Percentiles rank a stretch among this genome's conserved stretches.
These are phyloP conservation scores for Micropoecilia bifurca DNA, from an alignment of 2,797 vertebrate species.

Conservation along the genomic window DNA sequence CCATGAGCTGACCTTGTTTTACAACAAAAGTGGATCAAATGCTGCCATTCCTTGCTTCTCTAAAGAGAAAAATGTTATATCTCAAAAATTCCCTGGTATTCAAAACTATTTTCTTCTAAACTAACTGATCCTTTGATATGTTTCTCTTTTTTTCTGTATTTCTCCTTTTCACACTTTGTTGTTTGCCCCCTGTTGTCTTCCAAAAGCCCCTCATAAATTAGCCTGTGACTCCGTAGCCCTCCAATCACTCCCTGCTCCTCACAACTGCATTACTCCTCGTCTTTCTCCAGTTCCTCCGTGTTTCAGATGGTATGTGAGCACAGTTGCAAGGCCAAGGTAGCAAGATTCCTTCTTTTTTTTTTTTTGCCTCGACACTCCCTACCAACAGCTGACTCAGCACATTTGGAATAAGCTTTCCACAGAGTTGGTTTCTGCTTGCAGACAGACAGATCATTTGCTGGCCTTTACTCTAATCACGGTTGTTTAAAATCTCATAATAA, in stretches of 20 bases:
- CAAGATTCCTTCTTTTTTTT: conserved; percentile 33
- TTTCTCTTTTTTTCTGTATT: background rate
- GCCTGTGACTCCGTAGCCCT: conserved; percentile 16
- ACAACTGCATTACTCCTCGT: conserved; percentile 43
- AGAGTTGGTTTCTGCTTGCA: conserved; percentile 41
- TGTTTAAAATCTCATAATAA: conserved; percentile 25
- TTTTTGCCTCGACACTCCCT: conserved; percentile 5
- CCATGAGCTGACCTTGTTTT: background rate
- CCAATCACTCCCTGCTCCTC: conserved; percentile 18
- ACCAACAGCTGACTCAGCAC: conserved; percentile 61
- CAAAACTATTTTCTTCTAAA: background rate
- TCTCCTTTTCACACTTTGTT: background rate
- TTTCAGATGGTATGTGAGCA: conserved; percentile 68
- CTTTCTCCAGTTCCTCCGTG: conserved; percentile 67
- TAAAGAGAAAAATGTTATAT: background rate
- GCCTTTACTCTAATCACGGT: conserved; percentile 58
- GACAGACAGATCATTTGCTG: conserved; percentile 42
- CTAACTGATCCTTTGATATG: conserved; percentile 2
- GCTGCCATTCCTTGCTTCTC: background rate
- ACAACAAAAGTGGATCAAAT: background rate
- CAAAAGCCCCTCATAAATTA: conserved; percentile 25
- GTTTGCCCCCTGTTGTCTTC: conserved; percentile 15
- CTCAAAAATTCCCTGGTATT: background rate
- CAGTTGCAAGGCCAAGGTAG: conserved; percentile 44
- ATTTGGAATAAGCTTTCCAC: conserved; percentile 8